Evolutionary conservation across 2,888 invertebrate species (phyloP).

Genomic region (Coenonympha arcania): DNA sequence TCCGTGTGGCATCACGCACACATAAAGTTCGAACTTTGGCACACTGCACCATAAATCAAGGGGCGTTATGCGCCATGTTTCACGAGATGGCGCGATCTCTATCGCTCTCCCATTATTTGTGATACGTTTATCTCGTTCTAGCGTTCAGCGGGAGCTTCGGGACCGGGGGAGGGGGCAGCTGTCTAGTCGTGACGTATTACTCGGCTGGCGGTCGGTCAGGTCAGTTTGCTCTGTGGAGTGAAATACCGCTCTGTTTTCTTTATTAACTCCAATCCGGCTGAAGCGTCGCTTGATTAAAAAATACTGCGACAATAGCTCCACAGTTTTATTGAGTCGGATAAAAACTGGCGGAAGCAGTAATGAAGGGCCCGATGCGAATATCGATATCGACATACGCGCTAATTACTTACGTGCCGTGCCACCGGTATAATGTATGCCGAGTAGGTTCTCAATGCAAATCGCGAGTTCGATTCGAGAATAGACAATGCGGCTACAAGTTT

Average conservation of each 20-base stretch:
- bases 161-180: conserved; percentile 61
- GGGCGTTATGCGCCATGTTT: conserved; percentile 76
- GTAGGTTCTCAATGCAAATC: conserved; percentile 70
- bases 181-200: conserved; percentile 74
- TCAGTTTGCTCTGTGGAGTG: conserved; percentile 46
- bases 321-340: conserved; percentile 21
- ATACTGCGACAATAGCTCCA: conserved; percentile 23
- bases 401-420: conserved; percentile 61
- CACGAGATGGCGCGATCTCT: conserved; percentile 61
- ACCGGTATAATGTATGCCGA: conserved; percentile 64
- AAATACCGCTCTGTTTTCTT: conserved; percentile 38
- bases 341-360: conserved; percentile 41
- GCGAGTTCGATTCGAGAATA: conserved; percentile 72
- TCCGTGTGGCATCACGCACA: conserved; percentile 52
- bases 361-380: conserved; percentile 57
- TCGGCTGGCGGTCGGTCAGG: conserved; percentile 60
- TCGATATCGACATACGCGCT: conserved; percentile 62
- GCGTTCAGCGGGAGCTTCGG: conserved; percentile 56
- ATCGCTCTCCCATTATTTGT: conserved; percentile 49
- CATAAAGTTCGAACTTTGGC: conserved; percentile 71
- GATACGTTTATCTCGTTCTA: conserved; percentile 54
- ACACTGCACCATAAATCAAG: conserved; percentile 72
- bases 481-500: conserved; percentile 66
- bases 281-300: conserved; percentile 24
- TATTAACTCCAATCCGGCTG: conserved; percentile 32